Conservation (phyloP, 1,140 invertebrate species). For the Manduca sexta region DNA sequence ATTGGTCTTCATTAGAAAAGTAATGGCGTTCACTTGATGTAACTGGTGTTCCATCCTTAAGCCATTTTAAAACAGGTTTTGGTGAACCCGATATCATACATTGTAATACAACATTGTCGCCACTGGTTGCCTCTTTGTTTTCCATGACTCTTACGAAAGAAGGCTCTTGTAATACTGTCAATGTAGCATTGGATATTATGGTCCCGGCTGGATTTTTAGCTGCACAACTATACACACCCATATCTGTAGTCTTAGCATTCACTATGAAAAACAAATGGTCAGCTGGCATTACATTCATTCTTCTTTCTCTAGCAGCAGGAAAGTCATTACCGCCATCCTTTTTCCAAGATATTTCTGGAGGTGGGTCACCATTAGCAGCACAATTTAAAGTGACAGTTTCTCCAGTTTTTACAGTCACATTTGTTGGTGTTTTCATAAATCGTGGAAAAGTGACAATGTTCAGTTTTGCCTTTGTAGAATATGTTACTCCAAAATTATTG, state of each 20-base stretch:
- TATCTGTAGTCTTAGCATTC: slow-evolving; percentile 89
- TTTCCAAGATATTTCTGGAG: slow-evolving; percentile 92
- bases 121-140: slow-evolving; percentile 85
- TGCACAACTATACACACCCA: slow-evolving; percentile 94
- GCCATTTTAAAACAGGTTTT: slow-evolving; percentile 91
- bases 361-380: slow-evolving; percentile 90
- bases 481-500: slow-evolving; percentile 92
- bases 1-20: slow-evolving; percentile 88
- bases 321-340: slow-evolving; percentile 97
- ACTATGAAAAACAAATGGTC: slow-evolving; percentile 95
- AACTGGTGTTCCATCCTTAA: slow-evolving; percentile 86
- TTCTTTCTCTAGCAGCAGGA: slow-evolving; percentile 92
- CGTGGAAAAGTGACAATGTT: slow-evolving; percentile 90
- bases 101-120: slow-evolving; percentile 88
- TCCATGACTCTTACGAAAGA: slow-evolving; percentile 89
- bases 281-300: slow-evolving; percentile 93
- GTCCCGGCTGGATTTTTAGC: slow-evolving; percentile 92
- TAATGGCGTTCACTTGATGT: slow-evolving; percentile 83
- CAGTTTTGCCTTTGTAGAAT: slow-evolving; percentile 89
- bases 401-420: slow-evolving; percentile 89
- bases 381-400: slow-evolving; percentile 92
- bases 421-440: slow-evolving; percentile 89
- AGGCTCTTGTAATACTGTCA: slow-evolving; percentile 90
- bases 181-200: slow-evolving; percentile 90
- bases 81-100: slow-evolving; percentile 91